A percentile compares a stretch with the other conserved stretches of the same genome.
These are phyloP conservation scores for Cheilosia soror DNA, from an alignment of 2,888 invertebrate genomes.

Conservation along the genomic window DNA sequence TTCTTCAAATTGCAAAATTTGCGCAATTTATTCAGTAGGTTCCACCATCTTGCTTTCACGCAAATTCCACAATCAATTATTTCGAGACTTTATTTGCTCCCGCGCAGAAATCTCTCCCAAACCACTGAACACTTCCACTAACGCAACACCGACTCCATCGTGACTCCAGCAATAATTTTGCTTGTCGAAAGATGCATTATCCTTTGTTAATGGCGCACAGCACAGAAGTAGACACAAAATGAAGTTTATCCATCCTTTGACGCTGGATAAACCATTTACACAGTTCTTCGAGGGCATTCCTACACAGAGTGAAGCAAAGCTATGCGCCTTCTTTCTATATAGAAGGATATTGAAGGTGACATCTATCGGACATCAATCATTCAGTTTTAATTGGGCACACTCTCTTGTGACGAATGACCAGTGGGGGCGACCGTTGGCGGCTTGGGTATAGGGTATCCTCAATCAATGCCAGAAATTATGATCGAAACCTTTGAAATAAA, in stretches of 20 bases:
- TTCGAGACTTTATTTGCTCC: conserved; percentile 28
- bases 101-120: background rate
- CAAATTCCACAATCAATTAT: conserved; percentile 54
- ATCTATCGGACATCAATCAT: conserved; percentile 52
- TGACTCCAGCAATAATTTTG: conserved; percentile 1
- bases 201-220: conserved; percentile 7
- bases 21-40: conserved; percentile 39
- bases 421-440: too few species aligned
- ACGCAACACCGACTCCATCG: background rate
- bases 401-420: too few species aligned
- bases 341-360: conserved; percentile 25
- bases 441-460: background rate
- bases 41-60: conserved; percentile 27
- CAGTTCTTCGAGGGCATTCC: conserved; percentile 43
- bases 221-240: conserved; percentile 24
- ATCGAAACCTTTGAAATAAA: conserved; percentile 50
- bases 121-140: background rate
- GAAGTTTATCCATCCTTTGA: conserved; percentile 18
- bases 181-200: conserved; percentile 39
- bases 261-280: conserved; percentile 49
- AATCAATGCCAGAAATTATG: conserved; percentile 39
- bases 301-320: conserved; percentile 55
- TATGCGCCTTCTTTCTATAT: conserved; percentile 17
- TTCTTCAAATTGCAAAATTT: conserved; percentile 22
- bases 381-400: conserved; percentile 10